Evolutionary conservation across 2,888 invertebrate genomes (phyloP).

Genomic region (Cephus sareptanus): DNA sequence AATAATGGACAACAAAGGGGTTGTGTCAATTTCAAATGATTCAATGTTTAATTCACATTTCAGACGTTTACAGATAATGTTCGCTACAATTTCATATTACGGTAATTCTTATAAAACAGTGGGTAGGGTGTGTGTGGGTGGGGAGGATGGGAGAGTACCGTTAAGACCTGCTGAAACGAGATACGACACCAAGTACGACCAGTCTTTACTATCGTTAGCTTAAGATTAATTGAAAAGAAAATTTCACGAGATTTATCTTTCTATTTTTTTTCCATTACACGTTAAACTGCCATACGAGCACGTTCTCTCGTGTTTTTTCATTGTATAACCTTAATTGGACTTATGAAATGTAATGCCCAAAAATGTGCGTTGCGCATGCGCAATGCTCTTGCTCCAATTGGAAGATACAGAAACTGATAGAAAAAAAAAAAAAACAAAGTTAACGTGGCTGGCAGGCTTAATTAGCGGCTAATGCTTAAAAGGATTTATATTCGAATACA

Average conservation of each 20-base stretch:
- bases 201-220: background rate
- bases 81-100: background rate
- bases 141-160: background rate
- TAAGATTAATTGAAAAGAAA: background rate
- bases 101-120: background rate
- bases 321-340: background rate
- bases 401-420: background rate
- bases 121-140: background rate
- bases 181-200: background rate
- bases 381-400: background rate
- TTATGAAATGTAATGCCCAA: background rate
- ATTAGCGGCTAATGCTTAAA: background rate
- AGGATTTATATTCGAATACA: background rate
- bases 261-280: background rate
- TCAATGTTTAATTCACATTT: background rate
- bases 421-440: background rate
- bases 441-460: background rate
- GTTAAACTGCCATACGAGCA: background rate
- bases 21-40: background rate
- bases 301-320: background rate
- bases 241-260: background rate
- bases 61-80: background rate
- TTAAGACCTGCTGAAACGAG: background rate
- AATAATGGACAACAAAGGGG: background rate
- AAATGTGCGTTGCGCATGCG: background rate